Evolutionary conservation across 37 sponge, comb jelly and placozoan genomes (phyloP).

Genomic region (Hexactinellida sp.): DNA sequence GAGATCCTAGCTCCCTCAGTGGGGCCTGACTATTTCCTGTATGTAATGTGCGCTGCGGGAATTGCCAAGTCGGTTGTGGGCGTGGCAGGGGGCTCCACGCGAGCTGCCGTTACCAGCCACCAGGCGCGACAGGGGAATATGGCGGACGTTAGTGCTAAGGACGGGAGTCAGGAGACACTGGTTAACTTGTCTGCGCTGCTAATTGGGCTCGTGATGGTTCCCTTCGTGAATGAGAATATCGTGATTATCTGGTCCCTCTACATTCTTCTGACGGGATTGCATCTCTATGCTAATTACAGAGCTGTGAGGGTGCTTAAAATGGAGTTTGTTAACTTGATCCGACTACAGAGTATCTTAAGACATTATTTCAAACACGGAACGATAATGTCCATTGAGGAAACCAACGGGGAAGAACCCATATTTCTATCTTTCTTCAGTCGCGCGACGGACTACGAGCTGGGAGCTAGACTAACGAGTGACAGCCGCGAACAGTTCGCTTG

Average conservation of each 20-base stretch:
- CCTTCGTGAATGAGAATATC: slow-evolving; percentile 34
- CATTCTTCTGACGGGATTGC: slow-evolving; percentile 52
- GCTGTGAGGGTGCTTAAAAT: slow-evolving; percentile 72
- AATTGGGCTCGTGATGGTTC: slow-evolving; percentile 45
- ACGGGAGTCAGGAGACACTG: slow-evolving; percentile 88
- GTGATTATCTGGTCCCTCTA: slow-evolving; percentile 53
- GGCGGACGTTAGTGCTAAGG: slow-evolving; percentile 97
- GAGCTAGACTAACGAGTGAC: not conserved
- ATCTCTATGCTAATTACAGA: slow-evolving; percentile 69
- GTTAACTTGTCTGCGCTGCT: slow-evolving; percentile 60
- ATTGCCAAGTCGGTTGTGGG: slow-evolving; percentile 77
- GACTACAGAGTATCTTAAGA: slow-evolving; percentile 53
- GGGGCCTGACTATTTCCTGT: slow-evolving; percentile 39
- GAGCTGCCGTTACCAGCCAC: slow-evolving; percentile 84
- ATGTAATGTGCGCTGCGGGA: slow-evolving; percentile 54
- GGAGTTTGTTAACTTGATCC: slow-evolving; percentile 65
- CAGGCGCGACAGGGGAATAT: slow-evolving; percentile 84
- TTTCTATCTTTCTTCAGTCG: not conserved
- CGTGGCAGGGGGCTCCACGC: slow-evolving; percentile 80
- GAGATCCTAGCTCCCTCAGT: slow-evolving; percentile 77
- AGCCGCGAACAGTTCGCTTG: not conserved
- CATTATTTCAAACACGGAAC: slow-evolving; percentile 34
- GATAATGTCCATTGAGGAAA: slow-evolving; percentile 18
- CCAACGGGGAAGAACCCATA: slow-evolving; percentile 53
- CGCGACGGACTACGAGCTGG: not conserved